These are phyloP conservation scores for Eupeodes latifasciatus DNA, from an alignment of 2,888 invertebrate genomes.

Conservation along the genomic window DNA sequence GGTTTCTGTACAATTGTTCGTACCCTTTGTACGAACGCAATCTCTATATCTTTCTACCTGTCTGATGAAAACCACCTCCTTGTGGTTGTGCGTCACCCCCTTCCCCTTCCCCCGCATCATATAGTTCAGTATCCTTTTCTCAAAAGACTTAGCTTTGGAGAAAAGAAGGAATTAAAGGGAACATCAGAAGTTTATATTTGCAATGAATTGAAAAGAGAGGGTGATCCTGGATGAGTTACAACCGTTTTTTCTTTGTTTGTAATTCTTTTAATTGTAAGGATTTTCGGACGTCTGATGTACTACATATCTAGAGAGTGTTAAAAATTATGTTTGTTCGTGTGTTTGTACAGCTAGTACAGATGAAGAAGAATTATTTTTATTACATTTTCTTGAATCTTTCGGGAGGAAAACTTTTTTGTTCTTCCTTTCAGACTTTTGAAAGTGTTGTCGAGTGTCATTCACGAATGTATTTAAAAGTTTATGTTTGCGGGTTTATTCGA, in stretches of 20 bases:
- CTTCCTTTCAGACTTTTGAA: background rate
- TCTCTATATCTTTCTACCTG: conserved; percentile 20
- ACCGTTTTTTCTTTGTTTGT: conserved; percentile 17
- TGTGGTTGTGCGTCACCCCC: conserved; percentile 45
- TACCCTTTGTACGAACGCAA: background rate
- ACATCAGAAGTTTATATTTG: conserved; percentile 29
- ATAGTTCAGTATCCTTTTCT: background rate
- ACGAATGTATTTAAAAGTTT: conserved; percentile 35
- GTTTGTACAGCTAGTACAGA: background rate
- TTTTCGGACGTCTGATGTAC: conserved; percentile 59
- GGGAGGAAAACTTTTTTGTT: conserved; percentile 46
- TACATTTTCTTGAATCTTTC: conserved; percentile 19
- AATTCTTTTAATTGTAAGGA: conserved; percentile 60
- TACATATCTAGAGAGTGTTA: conserved; percentile 46
- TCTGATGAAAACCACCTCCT: conserved; percentile 2
- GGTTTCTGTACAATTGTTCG: conserved; percentile 51
- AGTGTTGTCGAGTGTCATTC: conserved; percentile 44
- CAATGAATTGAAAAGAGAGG: conserved; percentile 57
- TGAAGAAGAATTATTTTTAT: conserved; percentile 46
- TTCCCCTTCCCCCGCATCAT: background rate
- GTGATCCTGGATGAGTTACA: conserved; percentile 63
- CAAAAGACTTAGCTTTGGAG: conserved; percentile 5
- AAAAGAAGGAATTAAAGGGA: background rate
- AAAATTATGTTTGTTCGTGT: conserved; percentile 20
- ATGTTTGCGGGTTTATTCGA: conserved; percentile 5